phyloP scores from a whole-genome alignment of 2,113 vertebrate species.

The Synchiropus splendidus region DNA sequence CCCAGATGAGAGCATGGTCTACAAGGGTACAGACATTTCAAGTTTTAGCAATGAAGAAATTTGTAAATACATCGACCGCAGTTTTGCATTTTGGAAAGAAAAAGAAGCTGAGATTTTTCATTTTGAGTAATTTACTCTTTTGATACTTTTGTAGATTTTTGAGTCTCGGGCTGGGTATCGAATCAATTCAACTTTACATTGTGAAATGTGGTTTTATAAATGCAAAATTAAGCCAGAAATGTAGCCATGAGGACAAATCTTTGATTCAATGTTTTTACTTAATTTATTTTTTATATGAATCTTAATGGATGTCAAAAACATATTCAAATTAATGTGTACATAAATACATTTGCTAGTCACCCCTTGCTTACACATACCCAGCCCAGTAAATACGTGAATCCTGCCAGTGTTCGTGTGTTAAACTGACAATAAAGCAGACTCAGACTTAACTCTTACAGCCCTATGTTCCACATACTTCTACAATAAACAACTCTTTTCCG shows the following conservation, averaged over 20 bases:
- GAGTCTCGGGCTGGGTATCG: slow-evolving; percentile 14
- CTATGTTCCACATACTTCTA: no score
- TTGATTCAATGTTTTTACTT: no score
- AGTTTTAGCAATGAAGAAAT: slow-evolving; percentile 79
- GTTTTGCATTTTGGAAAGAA: slow-evolving; percentile 98
- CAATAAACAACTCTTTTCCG: background rate
- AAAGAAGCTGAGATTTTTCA: slow-evolving; percentile 92
- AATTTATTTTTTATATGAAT: no score
- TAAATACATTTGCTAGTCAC: background rate
- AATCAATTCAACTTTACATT: background rate
- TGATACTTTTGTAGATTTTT: slow-evolving; percentile 38
- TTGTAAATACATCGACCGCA: slow-evolving; percentile 87
- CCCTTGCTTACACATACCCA: background rate
- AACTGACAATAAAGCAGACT: no score
- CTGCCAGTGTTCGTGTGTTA: background rate
- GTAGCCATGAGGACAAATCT: no score
- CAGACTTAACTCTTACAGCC: no score
- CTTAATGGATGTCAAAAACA: no score
- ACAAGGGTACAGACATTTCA: slow-evolving; percentile 44
- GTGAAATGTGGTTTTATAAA: background rate
- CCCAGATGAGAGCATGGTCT: slow-evolving; percentile 35
- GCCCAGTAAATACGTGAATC: background rate
- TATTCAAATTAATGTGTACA: no score
- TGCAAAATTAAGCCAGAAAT: background rate
- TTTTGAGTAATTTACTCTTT: slow-evolving; percentile 61